Base-by-base conservation (phyloP, 2,888 invertebrate species). In the Theodoxus fluviatilis region DNA sequence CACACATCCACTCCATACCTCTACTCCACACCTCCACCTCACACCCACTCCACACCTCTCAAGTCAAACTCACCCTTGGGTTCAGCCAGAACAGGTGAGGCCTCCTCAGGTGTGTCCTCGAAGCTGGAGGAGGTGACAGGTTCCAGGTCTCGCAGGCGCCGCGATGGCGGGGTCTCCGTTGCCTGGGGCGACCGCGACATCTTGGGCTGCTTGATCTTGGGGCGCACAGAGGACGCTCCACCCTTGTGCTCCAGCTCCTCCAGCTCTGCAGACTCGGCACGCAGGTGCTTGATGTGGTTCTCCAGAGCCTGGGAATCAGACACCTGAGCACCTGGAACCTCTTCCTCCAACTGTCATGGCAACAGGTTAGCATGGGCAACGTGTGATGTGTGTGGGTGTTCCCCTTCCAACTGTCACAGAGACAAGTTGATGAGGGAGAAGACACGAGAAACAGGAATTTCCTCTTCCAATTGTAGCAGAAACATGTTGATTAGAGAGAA, bases 191-290 rank as follows among this genome's bases (percentile, higher is more conserved):
- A 67, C 25, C 55, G 35, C 22, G 63, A 67, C 3, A 81, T 81
- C 67, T 80, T 79, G 52, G 88, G 88, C 73, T 88, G 86, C 75
- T 88, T 88, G 69, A 89, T 89, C 80, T 87, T 86, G 6, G 89
- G 89, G 67, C 84, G 84, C 0, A 87, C 86, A 22, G 80, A 76
- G 25, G 81, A 70, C 57, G 80, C 81, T 6, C 68, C 6, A 3
- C 40, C 67, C 28, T 70, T 73, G 25, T 71, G 71, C 52, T 74
- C 71, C n/a, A n/a, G n/a, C 35, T 79, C 75, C 71, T 87, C 85
- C 71, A 84, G 79, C 67, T 88, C 87, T 40, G 85, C 83, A 71
- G 87, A 84, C 52, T 89, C 87, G 6, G 73, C 69, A 70, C 81
- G 81, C 9, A 85, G 77, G 74, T 86, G 83, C 4, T 75, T 73